These are phyloP conservation scores for Panagrolaimus sp. DNA, from an alignment of 1,140 invertebrate genomes.

Conservation along the genomic window DNA sequence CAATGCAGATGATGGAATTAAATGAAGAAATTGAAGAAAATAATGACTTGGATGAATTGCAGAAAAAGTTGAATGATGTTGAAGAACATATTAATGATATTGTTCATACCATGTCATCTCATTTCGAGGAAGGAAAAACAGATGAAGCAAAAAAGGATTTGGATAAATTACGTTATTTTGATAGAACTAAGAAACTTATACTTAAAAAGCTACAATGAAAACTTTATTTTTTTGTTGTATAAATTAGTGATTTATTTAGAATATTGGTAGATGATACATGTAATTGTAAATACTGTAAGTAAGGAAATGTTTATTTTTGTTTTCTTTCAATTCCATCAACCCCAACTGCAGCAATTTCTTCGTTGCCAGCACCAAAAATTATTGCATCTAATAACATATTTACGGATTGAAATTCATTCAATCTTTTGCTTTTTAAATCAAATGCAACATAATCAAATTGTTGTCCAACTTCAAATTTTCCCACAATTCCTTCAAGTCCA, in stretches of 20 bases:
- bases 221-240: too few relatives aligned
- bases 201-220: neutral
- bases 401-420: slow-evolving; percentile 17
- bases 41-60: neutral
- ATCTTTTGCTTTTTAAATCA: slow-evolving; percentile 23
- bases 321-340: slow-evolving; percentile 30
- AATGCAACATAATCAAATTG: slow-evolving; percentile 39
- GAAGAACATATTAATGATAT: slow-evolving; percentile 5
- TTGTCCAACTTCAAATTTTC: slow-evolving; percentile 35
- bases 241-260: too few relatives aligned
- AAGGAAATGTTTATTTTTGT: too few relatives aligned
- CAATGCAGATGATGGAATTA: slow-evolving; percentile 5
- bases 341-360: slow-evolving; percentile 40
- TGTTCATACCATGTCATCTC: neutral
- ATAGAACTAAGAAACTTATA: slow-evolving; percentile 5
- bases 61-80: neutral
- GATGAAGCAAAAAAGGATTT: neutral
- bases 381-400: slow-evolving; percentile 42
- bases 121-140: neutral
- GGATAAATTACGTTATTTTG: slow-evolving; percentile 2
- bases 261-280: too few relatives aligned
- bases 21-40: slow-evolving; percentile 12
- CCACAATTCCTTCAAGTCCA: slow-evolving; percentile 31
- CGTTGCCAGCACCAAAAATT: slow-evolving; percentile 47
- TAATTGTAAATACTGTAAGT: too few relatives aligned